A percentile compares a stretch with the other conserved stretches of the same genome.
phyloP scores from a whole-genome alignment of 2,888 invertebrate genomes.

The Drosophila paramelanica region DNA sequence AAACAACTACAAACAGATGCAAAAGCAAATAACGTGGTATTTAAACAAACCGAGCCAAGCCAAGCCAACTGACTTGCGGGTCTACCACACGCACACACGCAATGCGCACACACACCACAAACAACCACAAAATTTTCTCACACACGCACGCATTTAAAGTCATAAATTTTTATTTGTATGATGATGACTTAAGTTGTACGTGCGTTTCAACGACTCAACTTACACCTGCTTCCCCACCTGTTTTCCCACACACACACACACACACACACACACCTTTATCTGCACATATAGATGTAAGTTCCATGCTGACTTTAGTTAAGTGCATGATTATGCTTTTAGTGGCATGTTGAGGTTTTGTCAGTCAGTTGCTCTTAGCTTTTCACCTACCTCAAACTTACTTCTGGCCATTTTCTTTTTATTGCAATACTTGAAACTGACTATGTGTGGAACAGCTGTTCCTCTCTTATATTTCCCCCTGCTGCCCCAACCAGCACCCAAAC shows the following conservation, averaged over 20 bases:
- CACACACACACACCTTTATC: slow-evolving; percentile 4
- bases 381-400: slow-evolving; percentile 26
- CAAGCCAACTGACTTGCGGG: slow-evolving; percentile 20
- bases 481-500: too few relatives aligned
- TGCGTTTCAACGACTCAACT: slow-evolving; percentile 64
- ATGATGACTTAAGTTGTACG: slow-evolving; percentile 79
- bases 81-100: slow-evolving; percentile 9
- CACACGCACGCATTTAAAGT: slow-evolving; percentile 54
- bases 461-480: not conserved
- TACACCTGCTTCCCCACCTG: slow-evolving; percentile 25
- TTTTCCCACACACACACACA: slow-evolving; percentile 1
- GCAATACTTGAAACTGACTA: slow-evolving; percentile 54
- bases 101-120: not conserved
- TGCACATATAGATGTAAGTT: slow-evolving; percentile 23
- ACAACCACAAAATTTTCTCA: slow-evolving; percentile 11
- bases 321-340: slow-evolving; percentile 80
- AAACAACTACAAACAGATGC: slow-evolving; percentile 1
- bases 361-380: slow-evolving; percentile 61
- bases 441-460: slow-evolving; percentile 43
- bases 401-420: slow-evolving; percentile 47
- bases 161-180: slow-evolving; percentile 78
- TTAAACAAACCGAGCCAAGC: slow-evolving; percentile 20
- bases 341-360: slow-evolving; percentile 79
- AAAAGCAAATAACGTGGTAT: slow-evolving; percentile 28
- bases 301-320: slow-evolving; percentile 72